These are phyloP conservation scores for Neuroscelio doddi DNA, from an alignment of 2,888 invertebrate genomes.

Conservation along the genomic window DNA sequence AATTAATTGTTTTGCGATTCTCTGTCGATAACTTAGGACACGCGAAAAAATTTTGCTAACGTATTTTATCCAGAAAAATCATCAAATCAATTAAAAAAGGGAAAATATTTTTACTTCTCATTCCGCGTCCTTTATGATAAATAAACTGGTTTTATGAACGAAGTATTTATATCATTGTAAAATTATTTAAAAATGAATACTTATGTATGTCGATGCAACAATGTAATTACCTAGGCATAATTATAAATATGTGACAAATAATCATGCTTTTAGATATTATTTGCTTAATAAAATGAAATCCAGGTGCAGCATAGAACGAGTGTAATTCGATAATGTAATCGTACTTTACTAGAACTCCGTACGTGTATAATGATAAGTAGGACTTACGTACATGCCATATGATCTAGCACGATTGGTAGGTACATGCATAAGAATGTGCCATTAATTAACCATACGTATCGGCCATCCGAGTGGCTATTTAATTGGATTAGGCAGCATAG, in stretches of 20 bases:
- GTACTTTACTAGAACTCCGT: slow-evolving; percentile 13
- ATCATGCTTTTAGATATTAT: background rate
- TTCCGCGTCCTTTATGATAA: too few relatives aligned
- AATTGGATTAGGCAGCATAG: slow-evolving; percentile 61
- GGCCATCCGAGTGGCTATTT: slow-evolving; percentile 63
- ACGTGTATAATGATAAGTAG: slow-evolving; percentile 51
- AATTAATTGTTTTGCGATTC: slow-evolving; percentile 50
- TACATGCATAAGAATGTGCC: slow-evolving; percentile 62
- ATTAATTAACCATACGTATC: slow-evolving; percentile 64
- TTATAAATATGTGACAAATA: background rate
- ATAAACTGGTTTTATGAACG: too few relatives aligned
- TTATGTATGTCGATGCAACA: too few relatives aligned
- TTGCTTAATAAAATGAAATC: slow-evolving; percentile 6
- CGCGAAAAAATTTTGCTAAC: slow-evolving; percentile 43
- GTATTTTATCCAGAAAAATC: slow-evolving; percentile 32
- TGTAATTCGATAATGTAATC: slow-evolving; percentile 33
- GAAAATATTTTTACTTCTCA: background rate
- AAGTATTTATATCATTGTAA: too few relatives aligned
- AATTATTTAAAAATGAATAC: too few relatives aligned
- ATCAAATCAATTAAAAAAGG: slow-evolving; percentile 14
- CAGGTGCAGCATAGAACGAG: slow-evolving; percentile 8
- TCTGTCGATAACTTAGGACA: slow-evolving; percentile 44
- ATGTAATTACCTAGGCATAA: too few relatives aligned
- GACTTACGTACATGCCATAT: slow-evolving; percentile 33
- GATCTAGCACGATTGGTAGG: slow-evolving; percentile 55